Conservation (phyloP, 2,888 invertebrate species). For the Drepanosiphum platanoidis region DNA sequence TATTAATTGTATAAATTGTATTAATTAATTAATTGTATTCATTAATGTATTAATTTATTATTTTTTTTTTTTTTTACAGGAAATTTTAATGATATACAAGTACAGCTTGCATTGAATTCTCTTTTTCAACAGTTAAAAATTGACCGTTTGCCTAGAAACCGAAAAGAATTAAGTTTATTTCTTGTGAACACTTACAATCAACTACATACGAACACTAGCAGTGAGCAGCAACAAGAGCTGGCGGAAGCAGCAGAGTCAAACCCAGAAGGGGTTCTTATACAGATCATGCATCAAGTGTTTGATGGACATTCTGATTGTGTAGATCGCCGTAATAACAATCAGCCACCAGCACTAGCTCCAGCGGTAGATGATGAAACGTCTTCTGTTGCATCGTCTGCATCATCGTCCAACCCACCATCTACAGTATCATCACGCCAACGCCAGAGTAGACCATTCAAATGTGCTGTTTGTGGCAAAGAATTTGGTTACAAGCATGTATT, state of each 20-base stretch:
- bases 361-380: constrained; percentile 54
- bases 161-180: constrained; percentile 34
- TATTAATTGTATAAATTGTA: too few relatives aligned
- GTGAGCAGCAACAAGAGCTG: background rate
- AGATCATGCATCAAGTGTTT: constrained; percentile 56
- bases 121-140: constrained; percentile 28
- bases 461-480: constrained; percentile 85
- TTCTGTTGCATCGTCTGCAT: constrained; percentile 51
- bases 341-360: constrained; percentile 6
- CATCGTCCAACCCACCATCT: constrained; percentile 55
- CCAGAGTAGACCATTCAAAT: constrained; percentile 85
- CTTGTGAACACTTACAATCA: constrained; percentile 18
- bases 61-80: constrained; percentile 11
- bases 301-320: constrained; percentile 45
- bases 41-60: too few relatives aligned
- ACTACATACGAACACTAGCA: background rate
- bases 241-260: background rate
- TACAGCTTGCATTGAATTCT: constrained; percentile 42
- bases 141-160: constrained; percentile 22
- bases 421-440: constrained; percentile 7
- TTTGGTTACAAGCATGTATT: constrained; percentile 95
- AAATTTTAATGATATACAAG: background rate
- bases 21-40: too few relatives aligned
- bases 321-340: constrained; percentile 55
- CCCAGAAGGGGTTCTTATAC: constrained; percentile 34